These are phyloP conservation scores for Ficedula albicollis DNA, from an alignment of 2,797 vertebrate species.

Conservation along the genomic window DNA sequence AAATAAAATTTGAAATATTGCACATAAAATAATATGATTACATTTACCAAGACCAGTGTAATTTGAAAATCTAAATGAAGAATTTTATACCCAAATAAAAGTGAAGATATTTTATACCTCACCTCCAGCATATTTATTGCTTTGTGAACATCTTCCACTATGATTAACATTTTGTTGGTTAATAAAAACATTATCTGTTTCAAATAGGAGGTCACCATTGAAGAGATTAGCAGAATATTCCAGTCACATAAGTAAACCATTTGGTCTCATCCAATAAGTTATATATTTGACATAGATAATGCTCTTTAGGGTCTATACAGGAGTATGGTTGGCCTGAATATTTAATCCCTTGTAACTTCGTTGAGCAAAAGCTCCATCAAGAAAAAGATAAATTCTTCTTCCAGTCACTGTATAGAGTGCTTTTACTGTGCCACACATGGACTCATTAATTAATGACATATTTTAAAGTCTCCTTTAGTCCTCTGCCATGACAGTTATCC, in stretches of 20 bases:
- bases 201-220: background rate
- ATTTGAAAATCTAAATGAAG: background rate
- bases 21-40: background rate
- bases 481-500: background rate
- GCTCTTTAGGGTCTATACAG: background rate
- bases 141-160: background rate
- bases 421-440: background rate
- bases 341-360: background rate
- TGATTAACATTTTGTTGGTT: background rate
- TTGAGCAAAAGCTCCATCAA: background rate
- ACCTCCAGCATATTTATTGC: background rate
- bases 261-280: background rate
- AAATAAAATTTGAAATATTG: background rate
- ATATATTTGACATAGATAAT: background rate
- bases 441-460: conserved; percentile 44
- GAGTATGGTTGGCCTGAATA: background rate
- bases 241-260: background rate
- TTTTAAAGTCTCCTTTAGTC: conserved; percentile 31
- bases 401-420: background rate
- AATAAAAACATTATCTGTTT: background rate
- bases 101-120: background rate
- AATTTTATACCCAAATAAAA: background rate
- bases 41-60: background rate
- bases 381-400: background rate
- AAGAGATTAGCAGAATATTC: background rate